A percentile compares a stretch with the other conserved stretches of the same genome.
Conservation (phyloP, 1,140 invertebrate genomes). For the Meloidogyne floridensis region DNA sequence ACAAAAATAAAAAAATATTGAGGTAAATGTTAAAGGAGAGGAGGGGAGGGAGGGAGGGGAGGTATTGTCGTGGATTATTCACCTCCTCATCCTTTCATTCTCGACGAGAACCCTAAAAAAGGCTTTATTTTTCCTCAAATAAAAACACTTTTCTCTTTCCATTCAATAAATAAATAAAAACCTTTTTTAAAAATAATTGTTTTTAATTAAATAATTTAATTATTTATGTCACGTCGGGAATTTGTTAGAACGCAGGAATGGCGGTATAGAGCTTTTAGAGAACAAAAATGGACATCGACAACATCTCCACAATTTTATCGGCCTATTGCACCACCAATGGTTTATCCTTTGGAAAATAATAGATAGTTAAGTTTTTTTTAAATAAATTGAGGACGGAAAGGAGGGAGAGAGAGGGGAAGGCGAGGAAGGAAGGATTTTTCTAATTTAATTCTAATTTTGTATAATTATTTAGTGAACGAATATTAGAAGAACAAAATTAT, state of each 20-base stretch:
- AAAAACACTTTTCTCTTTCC: not conserved
- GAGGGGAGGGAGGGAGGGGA: not conserved
- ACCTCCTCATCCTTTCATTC: not conserved
- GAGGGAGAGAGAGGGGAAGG: too few relatives aligned
- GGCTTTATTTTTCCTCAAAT: not conserved
- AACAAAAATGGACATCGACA: slow-evolving; percentile 6
- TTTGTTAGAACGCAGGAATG: slow-evolving; percentile 3
- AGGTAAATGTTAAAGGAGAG: not conserved
- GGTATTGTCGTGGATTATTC: not conserved
- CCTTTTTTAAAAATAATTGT: not conserved
- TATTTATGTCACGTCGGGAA: not conserved
- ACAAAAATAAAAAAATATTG: not conserved
- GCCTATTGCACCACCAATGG: not conserved
- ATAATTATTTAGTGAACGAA: not conserved
- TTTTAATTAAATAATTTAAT: not conserved
- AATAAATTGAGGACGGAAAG: not conserved
- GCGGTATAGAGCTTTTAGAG: not conserved
- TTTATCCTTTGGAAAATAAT: slow-evolving; percentile 10
- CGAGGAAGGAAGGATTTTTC: too few relatives aligned
- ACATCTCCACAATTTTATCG: not conserved
- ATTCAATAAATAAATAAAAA: not conserved
- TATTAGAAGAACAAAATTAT: not conserved
- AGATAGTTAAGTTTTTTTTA: not conserved
- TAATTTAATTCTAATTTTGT: too few relatives aligned
- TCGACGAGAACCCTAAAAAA: not conserved